Percentiles rank a stretch among this genome's conserved stretches.
These are phyloP conservation scores for Eurytoma adleriae DNA, from an alignment of 2,888 invertebrate genomes.

Conservation along the genomic window DNA sequence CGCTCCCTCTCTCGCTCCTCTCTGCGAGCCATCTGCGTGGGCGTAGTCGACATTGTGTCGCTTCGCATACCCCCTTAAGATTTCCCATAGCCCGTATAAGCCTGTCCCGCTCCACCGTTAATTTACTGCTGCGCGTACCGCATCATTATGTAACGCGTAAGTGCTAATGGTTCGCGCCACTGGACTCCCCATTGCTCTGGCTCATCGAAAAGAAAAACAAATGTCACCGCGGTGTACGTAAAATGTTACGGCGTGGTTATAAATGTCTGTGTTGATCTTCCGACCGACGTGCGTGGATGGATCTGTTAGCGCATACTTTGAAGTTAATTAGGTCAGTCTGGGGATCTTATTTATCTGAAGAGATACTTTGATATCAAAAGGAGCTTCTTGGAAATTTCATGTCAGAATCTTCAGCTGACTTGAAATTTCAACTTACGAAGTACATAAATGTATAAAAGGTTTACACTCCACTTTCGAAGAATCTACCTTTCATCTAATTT, in stretches of 20 bases:
- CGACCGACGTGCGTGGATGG: background rate
- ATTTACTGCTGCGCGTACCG: slow-evolving; percentile 8
- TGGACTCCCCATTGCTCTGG: background rate
- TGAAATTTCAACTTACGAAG: no score
- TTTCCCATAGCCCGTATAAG: slow-evolving; percentile 38
- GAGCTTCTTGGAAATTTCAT: background rate
- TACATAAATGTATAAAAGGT: no score
- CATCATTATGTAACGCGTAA: slow-evolving; percentile 12
- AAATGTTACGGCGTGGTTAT: slow-evolving; percentile 9
- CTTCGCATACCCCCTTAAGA: slow-evolving; percentile 61
- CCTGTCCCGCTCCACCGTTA: slow-evolving; percentile 1
- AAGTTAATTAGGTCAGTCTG: slow-evolving; percentile 19
- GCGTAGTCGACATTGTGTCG: slow-evolving; percentile 69
- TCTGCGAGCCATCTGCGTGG: slow-evolving; percentile 65
- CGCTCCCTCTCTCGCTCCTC: background rate
- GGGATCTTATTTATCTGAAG: background rate
- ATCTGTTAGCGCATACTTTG: background rate
- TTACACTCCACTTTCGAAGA: no score
- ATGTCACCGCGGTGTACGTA: background rate
- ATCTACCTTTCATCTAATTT: no score
- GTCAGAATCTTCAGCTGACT: background rate
- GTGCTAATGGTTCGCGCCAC: slow-evolving; percentile 9
- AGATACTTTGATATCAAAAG: slow-evolving; percentile 1
- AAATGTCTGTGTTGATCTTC: slow-evolving; percentile 2
- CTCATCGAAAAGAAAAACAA: background rate